A percentile compares a stretch with the other conserved stretches of the same genome.
Evolutionary conservation across 2,113 vertebrate genomes (phyloP).

Genomic region (Campylorhamphus procurvoides): DNA sequence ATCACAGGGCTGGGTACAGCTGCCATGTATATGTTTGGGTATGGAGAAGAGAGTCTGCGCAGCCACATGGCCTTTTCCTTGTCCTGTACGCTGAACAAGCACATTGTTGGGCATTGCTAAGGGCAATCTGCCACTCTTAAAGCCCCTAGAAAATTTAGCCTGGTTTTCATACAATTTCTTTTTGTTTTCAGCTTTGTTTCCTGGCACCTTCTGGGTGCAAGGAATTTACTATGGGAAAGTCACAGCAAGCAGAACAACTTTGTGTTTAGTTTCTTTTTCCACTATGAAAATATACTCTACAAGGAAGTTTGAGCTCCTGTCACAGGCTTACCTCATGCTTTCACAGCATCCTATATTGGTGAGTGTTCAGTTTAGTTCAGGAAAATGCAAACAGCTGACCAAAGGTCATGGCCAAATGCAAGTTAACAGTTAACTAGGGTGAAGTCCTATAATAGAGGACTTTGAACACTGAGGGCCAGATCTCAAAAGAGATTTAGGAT

Average conservation of each 20-base stretch:
- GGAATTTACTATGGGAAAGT: background rate
- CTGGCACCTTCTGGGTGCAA: background rate
- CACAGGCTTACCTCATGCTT: background rate
- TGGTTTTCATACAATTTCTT: background rate
- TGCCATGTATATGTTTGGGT: background rate
- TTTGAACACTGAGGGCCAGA: background rate
- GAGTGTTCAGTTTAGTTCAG: background rate
- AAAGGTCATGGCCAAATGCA: background rate
- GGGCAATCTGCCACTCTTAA: background rate
- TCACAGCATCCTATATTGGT: background rate
- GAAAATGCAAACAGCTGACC: background rate
- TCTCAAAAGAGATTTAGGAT: background rate
- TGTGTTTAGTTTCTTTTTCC: background rate
- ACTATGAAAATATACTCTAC: background rate
- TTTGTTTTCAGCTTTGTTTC: background rate
- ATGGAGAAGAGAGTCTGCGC: background rate
- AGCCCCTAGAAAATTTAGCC: background rate
- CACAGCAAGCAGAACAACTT: background rate
- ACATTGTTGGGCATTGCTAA: background rate
- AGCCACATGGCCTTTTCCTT: background rate
- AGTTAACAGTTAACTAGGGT: constrained; percentile 38
- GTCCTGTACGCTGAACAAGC: background rate
- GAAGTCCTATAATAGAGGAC: background rate
- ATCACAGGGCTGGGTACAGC: background rate
- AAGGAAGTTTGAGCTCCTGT: background rate